phyloP scores from a whole-genome alignment of 2,113 vertebrate species.

The Arenaria interpres region DNA sequence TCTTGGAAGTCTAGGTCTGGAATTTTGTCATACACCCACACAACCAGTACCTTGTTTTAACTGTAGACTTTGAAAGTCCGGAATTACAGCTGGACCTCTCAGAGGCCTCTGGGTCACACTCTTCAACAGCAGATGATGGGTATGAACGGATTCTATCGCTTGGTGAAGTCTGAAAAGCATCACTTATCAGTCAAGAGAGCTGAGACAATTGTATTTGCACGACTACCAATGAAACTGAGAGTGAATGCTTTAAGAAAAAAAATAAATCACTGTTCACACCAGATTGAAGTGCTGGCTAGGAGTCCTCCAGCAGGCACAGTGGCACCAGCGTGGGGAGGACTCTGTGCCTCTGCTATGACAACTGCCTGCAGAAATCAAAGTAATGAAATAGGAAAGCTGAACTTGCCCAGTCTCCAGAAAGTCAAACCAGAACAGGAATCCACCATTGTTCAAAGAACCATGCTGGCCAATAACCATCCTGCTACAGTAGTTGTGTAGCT shows the following conservation, averaged over 20 bases:
- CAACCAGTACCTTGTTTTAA: background rate
- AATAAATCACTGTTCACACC: background rate
- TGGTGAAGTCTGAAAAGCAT: background rate
- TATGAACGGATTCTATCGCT: background rate
- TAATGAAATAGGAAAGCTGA: background rate
- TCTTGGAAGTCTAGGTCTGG: background rate
- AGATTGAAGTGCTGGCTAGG: background rate
- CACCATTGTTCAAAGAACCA: fast-evolving
- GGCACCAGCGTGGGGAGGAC: background rate
- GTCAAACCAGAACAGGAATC: background rate
- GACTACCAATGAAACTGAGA: background rate
- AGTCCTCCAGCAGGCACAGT: background rate
- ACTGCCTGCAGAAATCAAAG: background rate
- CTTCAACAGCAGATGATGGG: fast-evolving
- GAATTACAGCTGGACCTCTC: background rate
- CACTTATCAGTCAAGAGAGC: background rate
- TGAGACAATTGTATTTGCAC: background rate
- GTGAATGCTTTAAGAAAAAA: background rate
- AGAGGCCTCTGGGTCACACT: background rate
- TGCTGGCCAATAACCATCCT: background rate
- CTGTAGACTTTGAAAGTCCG: background rate
- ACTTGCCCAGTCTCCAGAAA: background rate
- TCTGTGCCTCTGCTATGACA: background rate
- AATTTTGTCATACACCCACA: background rate
- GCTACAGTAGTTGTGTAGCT: background rate